A percentile compares a stretch with the other conserved stretches of the same genome.
Conservation (phyloP, 2,888 invertebrate genomes). For the Emmelina monodactyla region DNA sequence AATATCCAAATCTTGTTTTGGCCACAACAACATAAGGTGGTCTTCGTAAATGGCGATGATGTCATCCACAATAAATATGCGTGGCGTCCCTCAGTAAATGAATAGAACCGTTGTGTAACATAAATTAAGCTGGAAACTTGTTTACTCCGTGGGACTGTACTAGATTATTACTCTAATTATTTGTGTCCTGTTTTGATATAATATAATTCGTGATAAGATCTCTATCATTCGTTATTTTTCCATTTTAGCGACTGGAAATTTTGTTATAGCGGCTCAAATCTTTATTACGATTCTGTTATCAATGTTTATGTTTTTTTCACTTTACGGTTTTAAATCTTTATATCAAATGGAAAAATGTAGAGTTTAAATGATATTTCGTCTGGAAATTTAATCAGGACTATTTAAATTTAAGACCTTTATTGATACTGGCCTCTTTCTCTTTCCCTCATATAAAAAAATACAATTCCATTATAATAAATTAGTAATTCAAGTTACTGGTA, state of each 20-base stretch:
- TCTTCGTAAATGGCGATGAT: conserved; percentile 27
- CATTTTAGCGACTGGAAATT: too few relatives aligned
- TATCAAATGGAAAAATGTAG: too few relatives aligned
- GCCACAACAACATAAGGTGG: conserved; percentile 6
- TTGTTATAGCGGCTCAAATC: too few relatives aligned
- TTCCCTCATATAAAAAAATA: background rate
- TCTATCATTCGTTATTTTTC: background rate
- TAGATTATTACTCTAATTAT: conserved; percentile 16
- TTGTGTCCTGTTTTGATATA: background rate
- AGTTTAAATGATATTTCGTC: too few relatives aligned
- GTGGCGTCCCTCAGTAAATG: background rate
- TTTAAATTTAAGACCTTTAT: background rate
- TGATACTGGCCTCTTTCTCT: background rate
- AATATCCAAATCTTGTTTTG: conserved; percentile 7
- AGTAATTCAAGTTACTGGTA: background rate
- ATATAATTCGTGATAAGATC: background rate
- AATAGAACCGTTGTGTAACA: background rate
- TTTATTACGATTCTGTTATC: too few relatives aligned
- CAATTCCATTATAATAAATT: background rate
- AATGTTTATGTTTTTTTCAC: too few relatives aligned
- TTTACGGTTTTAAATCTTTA: too few relatives aligned
- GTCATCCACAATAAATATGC: conserved; percentile 24
- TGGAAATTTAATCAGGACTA: background rate
- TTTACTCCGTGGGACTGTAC: too few relatives aligned
- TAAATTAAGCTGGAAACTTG: background rate